Evolutionary conservation across 1,140 invertebrate species (phyloP).

Genomic region (Drosophila tani): DNA sequence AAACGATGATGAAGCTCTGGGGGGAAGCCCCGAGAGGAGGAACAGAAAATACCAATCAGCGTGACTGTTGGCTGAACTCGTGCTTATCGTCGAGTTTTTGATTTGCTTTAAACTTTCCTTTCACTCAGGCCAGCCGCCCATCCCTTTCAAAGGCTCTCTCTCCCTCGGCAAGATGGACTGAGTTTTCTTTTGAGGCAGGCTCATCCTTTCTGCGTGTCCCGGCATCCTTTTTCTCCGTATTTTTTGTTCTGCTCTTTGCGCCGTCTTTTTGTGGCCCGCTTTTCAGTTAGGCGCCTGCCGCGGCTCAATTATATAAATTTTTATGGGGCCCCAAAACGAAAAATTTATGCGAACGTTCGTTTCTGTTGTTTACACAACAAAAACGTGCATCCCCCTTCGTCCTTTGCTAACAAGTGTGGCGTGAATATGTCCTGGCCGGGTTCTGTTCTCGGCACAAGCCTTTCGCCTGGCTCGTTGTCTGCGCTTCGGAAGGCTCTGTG

Average conservation of each 20-base stretch:
- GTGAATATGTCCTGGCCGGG: conserved; percentile 48
- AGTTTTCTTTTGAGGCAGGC: conserved; percentile 66
- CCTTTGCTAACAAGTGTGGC: conserved; percentile 51
- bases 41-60: conserved; percentile 78
- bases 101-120: conserved; percentile 80
- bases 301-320: conserved; percentile 81
- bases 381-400: conserved; percentile 22
- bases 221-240: conserved; percentile 49
- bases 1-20: conserved; percentile 7
- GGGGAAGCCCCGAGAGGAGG: conserved; percentile 10
- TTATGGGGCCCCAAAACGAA: conserved; percentile 57
- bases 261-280: conserved; percentile 29
- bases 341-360: conserved; percentile 78
- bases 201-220: conserved; percentile 53
- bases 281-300: conserved; percentile 55
- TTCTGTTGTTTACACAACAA: conserved; percentile 65
- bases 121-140: conserved; percentile 12
- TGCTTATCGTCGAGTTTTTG: conserved; percentile 81
- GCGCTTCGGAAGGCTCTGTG: conserved; percentile 21
- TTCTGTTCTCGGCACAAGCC: conserved; percentile 26
- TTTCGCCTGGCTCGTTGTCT: conserved; percentile 31
- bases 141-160: conserved; percentile 11
- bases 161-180: conserved; percentile 34
- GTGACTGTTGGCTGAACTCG: conserved; percentile 76
- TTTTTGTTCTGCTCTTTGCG: conserved; percentile 3